A percentile compares a stretch with the other conserved stretches of the same genome.
Conservation (phyloP, 2,797 vertebrate genomes). For the Hylomyscus alleni region DNA sequence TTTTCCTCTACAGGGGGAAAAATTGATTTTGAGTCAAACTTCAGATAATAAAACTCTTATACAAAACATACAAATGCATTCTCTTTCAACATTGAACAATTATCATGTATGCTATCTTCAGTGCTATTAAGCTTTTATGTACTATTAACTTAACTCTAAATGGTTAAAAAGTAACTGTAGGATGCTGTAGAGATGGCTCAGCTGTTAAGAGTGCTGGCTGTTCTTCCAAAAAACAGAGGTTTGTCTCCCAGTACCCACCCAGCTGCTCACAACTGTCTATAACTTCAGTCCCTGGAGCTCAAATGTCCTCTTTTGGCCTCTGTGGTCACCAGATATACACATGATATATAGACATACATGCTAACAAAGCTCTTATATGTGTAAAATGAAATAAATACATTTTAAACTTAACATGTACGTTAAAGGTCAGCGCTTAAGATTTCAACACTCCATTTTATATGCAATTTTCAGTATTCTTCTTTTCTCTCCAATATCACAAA, state of each 20-base stretch:
- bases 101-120: neutral
- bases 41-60: neutral
- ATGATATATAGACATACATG: neutral
- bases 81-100: constrained; percentile 25
- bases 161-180: neutral
- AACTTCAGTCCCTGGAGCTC: neutral
- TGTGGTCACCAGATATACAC: neutral
- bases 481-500: neutral
- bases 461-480: neutral
- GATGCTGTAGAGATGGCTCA: neutral
- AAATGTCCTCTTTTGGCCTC: neutral
- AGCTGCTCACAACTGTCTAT: neutral
- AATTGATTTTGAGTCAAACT: constrained; percentile 40
- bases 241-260: neutral
- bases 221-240: neutral
- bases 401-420: constrained; percentile 26
- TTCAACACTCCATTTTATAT: constrained; percentile 24
- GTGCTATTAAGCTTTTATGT: constrained; percentile 25
- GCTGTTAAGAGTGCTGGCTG: neutral
- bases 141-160: constrained; percentile 33
- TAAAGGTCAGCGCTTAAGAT: constrained; percentile 27
- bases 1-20: neutral
- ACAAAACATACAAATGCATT: neutral
- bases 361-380: neutral
- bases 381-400: neutral